Evolutionary conservation across 1,140 invertebrate genomes (phyloP), one percentile per base, ranked within the genome.

Genomic region (Spodoptera litura): DNA sequence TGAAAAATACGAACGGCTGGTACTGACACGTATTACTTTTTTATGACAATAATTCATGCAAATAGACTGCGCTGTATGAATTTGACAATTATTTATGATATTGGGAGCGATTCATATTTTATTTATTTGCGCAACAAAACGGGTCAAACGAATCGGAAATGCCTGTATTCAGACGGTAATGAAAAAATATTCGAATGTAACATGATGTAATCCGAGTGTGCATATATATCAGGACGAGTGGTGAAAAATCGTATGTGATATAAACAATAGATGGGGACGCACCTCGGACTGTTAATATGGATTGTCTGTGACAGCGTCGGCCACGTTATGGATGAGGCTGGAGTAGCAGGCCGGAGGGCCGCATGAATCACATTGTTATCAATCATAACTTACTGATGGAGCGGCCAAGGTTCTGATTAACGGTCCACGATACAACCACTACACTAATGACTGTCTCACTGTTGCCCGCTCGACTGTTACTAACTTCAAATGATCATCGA

Each of bases 341-440:
- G 64, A 81, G 80, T 75, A 53, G 59, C 70, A 78, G 73, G 73
- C 58, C 73, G 81, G 77, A 81, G 80, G 79, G 77, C 78, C 80
- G 81, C 81, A 83, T 82, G 85, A 86, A 89, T 87, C 84, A 84
- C 79, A 83, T 72, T 77, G 87, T 82, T 87, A 91, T 93, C 91
- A 88, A 92, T 92, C 90, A 93, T 88, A 82, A 82, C 85, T 87
- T 91, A 89, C 88, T 93, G 89, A 92, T 92, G 89, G 87, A 92
- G 86, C 83, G 82, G 72, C 79, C 64, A 76, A 76, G 82, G 58
- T 75, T 64, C 58, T 75, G 58, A 90, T 89, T 88, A 88, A 86
- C 81, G 78, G 58, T 51, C 72, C 55, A 78, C 62, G 71, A 61
- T 70, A 51, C 73, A 53, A 77, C 35, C 55, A 74, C 62, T 74